Evolutionary conservation across 2,888 invertebrate genomes (phyloP).

Genomic region (Nowickia ferox): DNA sequence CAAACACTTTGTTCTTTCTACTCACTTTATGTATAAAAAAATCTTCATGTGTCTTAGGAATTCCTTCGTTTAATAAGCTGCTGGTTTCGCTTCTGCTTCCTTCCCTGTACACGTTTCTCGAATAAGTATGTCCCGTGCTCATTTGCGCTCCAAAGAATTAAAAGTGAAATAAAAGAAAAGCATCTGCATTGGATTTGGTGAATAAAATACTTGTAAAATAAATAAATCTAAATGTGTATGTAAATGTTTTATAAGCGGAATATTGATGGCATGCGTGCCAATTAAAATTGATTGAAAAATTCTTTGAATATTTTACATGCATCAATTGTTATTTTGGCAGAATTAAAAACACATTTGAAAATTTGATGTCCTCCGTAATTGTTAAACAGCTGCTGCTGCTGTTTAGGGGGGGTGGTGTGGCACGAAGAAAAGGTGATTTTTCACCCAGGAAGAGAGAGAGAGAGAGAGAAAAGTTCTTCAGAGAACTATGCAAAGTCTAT

Average conservation of each 20-base stretch:
- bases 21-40: background rate
- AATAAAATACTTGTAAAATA: conserved; percentile 26
- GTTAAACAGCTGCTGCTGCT: conserved; percentile 61
- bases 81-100: conserved; percentile 20
- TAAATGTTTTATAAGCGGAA: conserved; percentile 43
- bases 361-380: conserved; percentile 41
- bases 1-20: background rate
- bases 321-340: conserved; percentile 61
- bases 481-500: background rate
- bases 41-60: conserved; percentile 11
- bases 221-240: conserved; percentile 61
- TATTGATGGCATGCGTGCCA: conserved; percentile 82
- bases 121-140: conserved; percentile 40
- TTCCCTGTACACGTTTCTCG: background rate
- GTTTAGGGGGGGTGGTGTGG: conserved; percentile 1
- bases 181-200: conserved; percentile 47
- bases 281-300: conserved; percentile 82
- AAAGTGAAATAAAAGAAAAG: conserved; percentile 45
- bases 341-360: conserved; percentile 5
- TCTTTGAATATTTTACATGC: conserved; percentile 78
- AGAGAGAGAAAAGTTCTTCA: conserved; percentile 9
- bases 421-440: conserved; percentile 58
- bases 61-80: conserved; percentile 51
- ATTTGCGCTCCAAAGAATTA: conserved; percentile 23
- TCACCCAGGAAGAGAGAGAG: background rate